phyloP scores from a whole-genome alignment of 1,140 invertebrate genomes.

The Trichoplusia ni region DNA sequence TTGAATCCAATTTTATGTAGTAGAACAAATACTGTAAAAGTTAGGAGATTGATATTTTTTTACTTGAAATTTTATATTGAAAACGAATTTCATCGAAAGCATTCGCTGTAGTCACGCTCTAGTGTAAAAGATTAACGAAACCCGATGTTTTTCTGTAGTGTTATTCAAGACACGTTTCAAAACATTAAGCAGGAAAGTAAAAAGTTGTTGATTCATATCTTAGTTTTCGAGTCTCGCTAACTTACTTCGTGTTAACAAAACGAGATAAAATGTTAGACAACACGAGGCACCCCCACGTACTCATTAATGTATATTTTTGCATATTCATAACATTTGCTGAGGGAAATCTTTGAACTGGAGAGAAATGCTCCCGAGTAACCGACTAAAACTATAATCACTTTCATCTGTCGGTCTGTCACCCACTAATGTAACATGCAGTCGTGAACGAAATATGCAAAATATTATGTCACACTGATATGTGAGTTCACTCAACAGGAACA shows the following conservation, averaged over 20 bases:
- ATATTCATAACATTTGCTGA: constrained; percentile 28
- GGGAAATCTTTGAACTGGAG: constrained; percentile 18
- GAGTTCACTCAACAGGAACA: background rate
- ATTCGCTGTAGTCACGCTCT: too few species aligned
- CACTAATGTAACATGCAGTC: background rate
- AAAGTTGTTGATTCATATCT: constrained; percentile 16
- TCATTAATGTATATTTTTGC: constrained; percentile 31
- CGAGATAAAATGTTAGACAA: background rate
- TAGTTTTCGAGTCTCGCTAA: constrained; percentile 1
- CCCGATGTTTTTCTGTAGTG: too few species aligned
- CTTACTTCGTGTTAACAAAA: constrained; percentile 27
- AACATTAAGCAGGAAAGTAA: constrained; percentile 8
- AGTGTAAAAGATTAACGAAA: too few species aligned
- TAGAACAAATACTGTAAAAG: too few species aligned
- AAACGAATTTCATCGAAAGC: too few species aligned
- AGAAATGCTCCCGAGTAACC: constrained; percentile 22
- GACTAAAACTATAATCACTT: background rate
- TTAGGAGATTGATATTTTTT: too few species aligned
- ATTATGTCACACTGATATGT: background rate
- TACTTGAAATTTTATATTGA: too few species aligned
- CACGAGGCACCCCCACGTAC: constrained; percentile 7
- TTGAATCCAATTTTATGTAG: too few species aligned
- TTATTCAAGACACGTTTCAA: background rate
- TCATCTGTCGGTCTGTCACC: constrained; percentile 7
- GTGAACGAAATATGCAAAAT: constrained; percentile 1